Conservation (phyloP, 1,140 invertebrate species). For the Pseudomyrmex pallidus region DNA sequence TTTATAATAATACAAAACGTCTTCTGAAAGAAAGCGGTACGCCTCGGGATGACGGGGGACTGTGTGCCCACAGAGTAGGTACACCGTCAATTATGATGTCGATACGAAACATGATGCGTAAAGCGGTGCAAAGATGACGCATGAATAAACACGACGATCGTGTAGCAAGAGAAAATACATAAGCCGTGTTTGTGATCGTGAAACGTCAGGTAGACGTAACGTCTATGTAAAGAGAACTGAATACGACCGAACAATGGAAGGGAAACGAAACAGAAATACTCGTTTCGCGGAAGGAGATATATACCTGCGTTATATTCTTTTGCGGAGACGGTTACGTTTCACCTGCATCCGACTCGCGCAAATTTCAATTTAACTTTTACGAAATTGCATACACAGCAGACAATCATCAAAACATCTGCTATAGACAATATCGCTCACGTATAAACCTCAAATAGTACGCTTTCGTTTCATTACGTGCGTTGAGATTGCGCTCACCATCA, state of each 20-base stretch:
- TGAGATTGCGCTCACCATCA: not conserved
- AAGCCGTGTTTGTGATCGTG: slow-evolving; percentile 25
- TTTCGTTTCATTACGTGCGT: not conserved
- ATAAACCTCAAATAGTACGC: not conserved
- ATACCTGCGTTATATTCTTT: slow-evolving; percentile 10
- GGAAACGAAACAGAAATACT: slow-evolving; percentile 60
- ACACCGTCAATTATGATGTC: slow-evolving; percentile 44
- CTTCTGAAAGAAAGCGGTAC: slow-evolving; percentile 9
- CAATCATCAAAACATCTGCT: not conserved
- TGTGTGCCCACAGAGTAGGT: too few relatives aligned
- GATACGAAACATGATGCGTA: slow-evolving; percentile 26
- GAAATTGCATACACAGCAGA: slow-evolving; percentile 11
- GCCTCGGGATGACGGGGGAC: too few relatives aligned
- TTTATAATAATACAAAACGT: slow-evolving; percentile 45
- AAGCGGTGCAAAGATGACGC: slow-evolving; percentile 23
- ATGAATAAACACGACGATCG: slow-evolving; percentile 30
- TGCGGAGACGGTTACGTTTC: not conserved
- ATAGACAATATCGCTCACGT: not conserved
- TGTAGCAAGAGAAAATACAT: slow-evolving; percentile 19
- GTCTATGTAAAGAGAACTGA: slow-evolving; percentile 43
- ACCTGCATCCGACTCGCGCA: not conserved
- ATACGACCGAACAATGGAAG: slow-evolving; percentile 49
- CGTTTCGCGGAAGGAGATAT: slow-evolving; percentile 1
- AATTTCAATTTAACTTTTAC: slow-evolving; percentile 31
- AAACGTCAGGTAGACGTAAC: slow-evolving; percentile 56